These are phyloP conservation scores for Narcine bancroftii DNA, from an alignment of 2,113 vertebrate genomes.

Conservation along the genomic window DNA sequence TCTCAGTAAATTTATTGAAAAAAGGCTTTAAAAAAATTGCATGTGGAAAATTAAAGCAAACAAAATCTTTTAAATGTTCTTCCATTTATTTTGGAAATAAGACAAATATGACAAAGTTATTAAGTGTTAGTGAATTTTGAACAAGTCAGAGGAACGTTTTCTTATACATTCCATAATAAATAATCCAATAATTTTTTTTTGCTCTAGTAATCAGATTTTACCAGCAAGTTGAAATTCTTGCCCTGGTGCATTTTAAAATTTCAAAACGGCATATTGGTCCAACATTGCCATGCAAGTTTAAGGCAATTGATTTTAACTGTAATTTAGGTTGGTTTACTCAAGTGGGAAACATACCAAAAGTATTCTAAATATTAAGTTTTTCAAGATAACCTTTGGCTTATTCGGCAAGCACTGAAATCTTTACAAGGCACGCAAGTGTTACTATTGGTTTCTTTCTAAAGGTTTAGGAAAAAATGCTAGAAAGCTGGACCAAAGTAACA, in stretches of 20 bases:
- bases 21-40: neutral
- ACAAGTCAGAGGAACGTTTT: neutral
- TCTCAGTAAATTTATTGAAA: neutral
- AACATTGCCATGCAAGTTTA: neutral
- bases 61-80: neutral
- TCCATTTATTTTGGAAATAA: neutral
- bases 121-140: neutral
- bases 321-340: neutral
- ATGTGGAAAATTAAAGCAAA: neutral
- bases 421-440: slow-evolving; percentile 6
- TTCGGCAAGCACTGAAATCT: neutral
- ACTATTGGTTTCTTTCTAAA: neutral
- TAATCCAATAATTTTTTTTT: slow-evolving; percentile 7
- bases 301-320: neutral
- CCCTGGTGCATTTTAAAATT: neutral
- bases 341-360: neutral
- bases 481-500: neutral
- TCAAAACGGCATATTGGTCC: neutral
- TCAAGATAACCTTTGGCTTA: neutral
- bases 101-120: neutral
- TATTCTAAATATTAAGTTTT: neutral
- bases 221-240: neutral
- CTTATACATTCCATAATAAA: neutral
- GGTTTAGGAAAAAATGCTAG: neutral
- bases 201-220: neutral